Base-by-base conservation (phyloP, 2,888 invertebrate species). In the Scaptomyza tumidula region DNA sequence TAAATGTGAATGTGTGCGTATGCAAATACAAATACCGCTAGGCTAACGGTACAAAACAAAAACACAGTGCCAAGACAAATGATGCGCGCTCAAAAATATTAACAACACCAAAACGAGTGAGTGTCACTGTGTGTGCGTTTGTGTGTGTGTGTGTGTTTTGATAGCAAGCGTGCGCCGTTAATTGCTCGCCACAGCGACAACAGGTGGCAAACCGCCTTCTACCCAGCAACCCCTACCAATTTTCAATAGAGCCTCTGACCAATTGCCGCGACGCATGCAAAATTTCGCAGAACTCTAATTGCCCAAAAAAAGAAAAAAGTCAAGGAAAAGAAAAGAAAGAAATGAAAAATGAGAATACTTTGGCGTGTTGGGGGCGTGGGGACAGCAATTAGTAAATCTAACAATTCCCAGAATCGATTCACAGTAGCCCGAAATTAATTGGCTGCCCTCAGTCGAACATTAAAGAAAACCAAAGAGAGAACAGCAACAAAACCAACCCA, bases 331-430 rank as follows among this genome's bases (percentile, higher is more conserved):
- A 13, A 29, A 35, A 27, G 35, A 19, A 27, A 19, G 29, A 41
- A 14, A 24, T 10, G 6, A 9, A 53, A 37, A 24, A 33, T 16
- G n/a, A 29, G 11, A 46, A 56, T 7, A 16, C 6, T 46, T 16
- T 39, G 2, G 39, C 16, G 44, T 37, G 43, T 39, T 13, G 55
- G 67, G 64, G 71, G 75, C 80, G 86, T 75, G 71, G 64, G 72
- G 78, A 46, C 71, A 59, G 76, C 89, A 90, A 89, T 89, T 89
- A 89, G 86, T 76, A 86, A 89, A 81, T 89, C 88, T 81, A 89
- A 87, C 88, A 83, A 76, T 89, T 89, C 90, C 81, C 66, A 82
- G 90, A 89, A 90, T 85, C 83, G 87, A 86, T 88, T 88, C 70
- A 75, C 67, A 82, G 75, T 71, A 71, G 71, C 67, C 75, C 61